Conservation (phyloP, 2,113 vertebrate species). For the Myiozetetes cayanensis region DNA sequence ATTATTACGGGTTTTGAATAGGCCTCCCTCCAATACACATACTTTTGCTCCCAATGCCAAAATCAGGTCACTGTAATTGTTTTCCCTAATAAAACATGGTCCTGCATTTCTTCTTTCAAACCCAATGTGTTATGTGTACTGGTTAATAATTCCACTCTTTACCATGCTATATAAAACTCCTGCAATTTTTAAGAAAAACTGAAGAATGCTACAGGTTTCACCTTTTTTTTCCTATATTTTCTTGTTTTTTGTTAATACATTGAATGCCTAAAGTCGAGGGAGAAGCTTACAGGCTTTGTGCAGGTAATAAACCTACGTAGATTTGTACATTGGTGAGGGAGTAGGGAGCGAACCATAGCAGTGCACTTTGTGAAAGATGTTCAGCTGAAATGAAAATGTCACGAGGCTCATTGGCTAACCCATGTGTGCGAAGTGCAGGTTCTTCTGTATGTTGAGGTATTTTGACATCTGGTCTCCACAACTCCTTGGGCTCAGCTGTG, state of each 20-base stretch:
- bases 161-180: background rate
- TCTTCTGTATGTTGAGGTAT: background rate
- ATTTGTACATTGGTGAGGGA: background rate
- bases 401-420: fast-evolving
- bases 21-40: background rate
- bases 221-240: background rate
- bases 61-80: conserved; percentile 1
- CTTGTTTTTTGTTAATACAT: background rate
- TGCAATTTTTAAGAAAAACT: background rate
- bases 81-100: background rate
- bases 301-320: background rate
- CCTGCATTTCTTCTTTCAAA: background rate
- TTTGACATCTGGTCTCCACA: background rate
- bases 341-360: background rate
- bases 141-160: background rate
- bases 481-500: background rate
- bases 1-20: conserved; percentile 48
- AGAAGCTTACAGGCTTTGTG: background rate
- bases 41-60: background rate
- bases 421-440: background rate
- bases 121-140: background rate
- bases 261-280: background rate
- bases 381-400: background rate
- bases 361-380: background rate
- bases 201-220: background rate